Evolutionary conservation across 2,888 invertebrate genomes (phyloP).

Genomic region (Ametastegia equiseti): DNA sequence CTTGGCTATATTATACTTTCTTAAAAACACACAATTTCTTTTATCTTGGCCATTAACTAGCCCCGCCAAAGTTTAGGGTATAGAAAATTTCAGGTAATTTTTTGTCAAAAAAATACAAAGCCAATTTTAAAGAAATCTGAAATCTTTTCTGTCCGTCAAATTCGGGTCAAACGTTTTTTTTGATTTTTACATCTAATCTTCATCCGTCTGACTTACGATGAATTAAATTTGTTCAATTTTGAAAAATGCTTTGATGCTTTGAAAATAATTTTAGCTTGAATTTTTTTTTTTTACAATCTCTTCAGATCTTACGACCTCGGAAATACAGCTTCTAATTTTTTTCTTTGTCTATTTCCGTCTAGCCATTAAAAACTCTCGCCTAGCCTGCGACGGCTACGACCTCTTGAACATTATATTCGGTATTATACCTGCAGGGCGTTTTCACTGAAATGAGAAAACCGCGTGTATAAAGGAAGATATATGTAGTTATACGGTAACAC

Average conservation of each 20-base stretch:
- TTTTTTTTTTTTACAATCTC: too few relatives aligned
- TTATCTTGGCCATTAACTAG: too few relatives aligned
- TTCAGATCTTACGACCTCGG: too few relatives aligned
- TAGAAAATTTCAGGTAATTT: not conserved
- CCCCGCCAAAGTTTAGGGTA: not conserved
- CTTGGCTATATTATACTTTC: too few relatives aligned
- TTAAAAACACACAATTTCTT: too few relatives aligned
- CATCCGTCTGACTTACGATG: too few relatives aligned
- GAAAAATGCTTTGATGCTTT: not conserved
- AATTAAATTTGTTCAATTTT: too few relatives aligned
- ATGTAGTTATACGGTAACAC: not conserved
- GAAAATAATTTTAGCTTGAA: not conserved
- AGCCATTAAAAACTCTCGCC: not conserved
- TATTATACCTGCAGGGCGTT: conserved; percentile 1
- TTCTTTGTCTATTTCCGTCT: not conserved
- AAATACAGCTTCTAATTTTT: not conserved
- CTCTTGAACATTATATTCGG: not conserved
- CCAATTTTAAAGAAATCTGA: too few relatives aligned
- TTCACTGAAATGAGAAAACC: not conserved
- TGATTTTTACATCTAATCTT: too few relatives aligned
- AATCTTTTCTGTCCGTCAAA: too few relatives aligned
- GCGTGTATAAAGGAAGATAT: not conserved
- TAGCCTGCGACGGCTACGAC: not conserved
- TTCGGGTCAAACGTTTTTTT: too few relatives aligned
- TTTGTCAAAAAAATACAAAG: too few relatives aligned